Evolutionary conservation across 2,888 invertebrate genomes (phyloP), one percentile per base, ranked within the genome.

Genomic region (Cryptus armator): DNA sequence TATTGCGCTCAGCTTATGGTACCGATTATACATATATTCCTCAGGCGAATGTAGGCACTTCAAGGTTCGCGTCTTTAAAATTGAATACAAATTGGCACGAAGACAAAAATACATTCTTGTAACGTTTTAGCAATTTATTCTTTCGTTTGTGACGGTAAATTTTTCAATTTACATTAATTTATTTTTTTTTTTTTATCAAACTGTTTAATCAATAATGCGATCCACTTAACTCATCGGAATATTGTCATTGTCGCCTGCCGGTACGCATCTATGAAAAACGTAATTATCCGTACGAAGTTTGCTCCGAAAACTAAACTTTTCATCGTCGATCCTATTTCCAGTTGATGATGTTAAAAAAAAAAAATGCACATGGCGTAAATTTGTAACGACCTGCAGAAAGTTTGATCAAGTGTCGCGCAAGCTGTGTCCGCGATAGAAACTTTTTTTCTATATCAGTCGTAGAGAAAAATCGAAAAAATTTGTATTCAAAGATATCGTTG

Each of bases 31-130:
- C 53, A 53, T 80, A 72, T 80, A 80, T 72, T 77, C 24, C 74
- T 64, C 32, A 53, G 62, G 48, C 72, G 44, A 71, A 48, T 51
- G 19, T 29, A 66, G 19, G 44, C 46, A 46, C 70, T 19, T 77
- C 77, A 66, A 76, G 80, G 64, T 67, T 79, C 53, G 80, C 81
- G 67, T 84, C 84, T 74, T 81, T 56, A 68, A 68, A 74, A 81
- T 74, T 74, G 14, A 37, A 76, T 72, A n/a, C 19, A 70, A 75
- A 48, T 81, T 78, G 81, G 85, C 82, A 83, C 56, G 6, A 43
- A 16, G 66, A 76, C 79, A 80, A 85, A 76, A 76, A 79, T 59
- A 14, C 48, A 53, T 62, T 16, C 59, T 14, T 59, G 48, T 48
- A n/a, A 14, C 62, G 19, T 51, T 16, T 6, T 51, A 24, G 72